A percentile compares a stretch with the other conserved stretches of the same genome.
Conservation (phyloP, 1,140 invertebrate species). For the Drosophila subobscura region DNA sequence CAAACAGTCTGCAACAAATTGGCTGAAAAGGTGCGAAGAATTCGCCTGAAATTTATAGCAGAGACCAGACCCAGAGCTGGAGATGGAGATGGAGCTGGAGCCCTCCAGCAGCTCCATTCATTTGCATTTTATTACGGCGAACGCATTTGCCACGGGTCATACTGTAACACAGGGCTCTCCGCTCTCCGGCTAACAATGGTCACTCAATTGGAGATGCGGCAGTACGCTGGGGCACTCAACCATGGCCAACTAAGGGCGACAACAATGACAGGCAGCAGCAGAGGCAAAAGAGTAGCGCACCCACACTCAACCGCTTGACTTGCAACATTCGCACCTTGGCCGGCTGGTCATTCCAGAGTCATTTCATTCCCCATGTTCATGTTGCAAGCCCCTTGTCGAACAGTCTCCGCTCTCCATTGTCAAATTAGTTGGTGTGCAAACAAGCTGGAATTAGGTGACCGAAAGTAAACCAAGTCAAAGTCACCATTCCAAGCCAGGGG, state of each 20-base stretch:
- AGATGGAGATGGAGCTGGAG: constrained; percentile 19
- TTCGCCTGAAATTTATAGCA: constrained; percentile 48
- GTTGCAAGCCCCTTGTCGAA: constrained; percentile 58
- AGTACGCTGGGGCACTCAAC: constrained; percentile 52
- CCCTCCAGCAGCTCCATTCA: constrained; percentile 56
- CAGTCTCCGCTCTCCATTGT: constrained; percentile 52
- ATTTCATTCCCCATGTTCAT: constrained; percentile 36
- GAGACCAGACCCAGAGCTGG: constrained; percentile 18
- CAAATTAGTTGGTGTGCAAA: constrained; percentile 69
- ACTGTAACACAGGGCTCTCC: constrained; percentile 62
- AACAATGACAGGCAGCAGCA: constrained; percentile 61
- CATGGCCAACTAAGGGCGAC: constrained; percentile 75
- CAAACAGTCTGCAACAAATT: constrained; percentile 64
- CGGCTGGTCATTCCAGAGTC: no score
- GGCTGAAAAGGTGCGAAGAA: constrained; percentile 71
- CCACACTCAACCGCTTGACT: constrained; percentile 31
- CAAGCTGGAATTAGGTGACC: constrained; percentile 74
- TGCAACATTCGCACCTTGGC: constrained; percentile 69
- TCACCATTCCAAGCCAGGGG: constrained; percentile 27
- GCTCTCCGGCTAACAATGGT: constrained; percentile 68
- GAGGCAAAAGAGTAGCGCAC: background rate
- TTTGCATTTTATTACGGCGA: constrained; percentile 76
- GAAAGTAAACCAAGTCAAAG: constrained; percentile 75
- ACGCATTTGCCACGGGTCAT: constrained; percentile 80
- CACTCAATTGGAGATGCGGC: constrained; percentile 70